These are phyloP conservation scores for Lota lota DNA, from an alignment of 2,113 vertebrate species.

Conservation along the genomic window DNA sequence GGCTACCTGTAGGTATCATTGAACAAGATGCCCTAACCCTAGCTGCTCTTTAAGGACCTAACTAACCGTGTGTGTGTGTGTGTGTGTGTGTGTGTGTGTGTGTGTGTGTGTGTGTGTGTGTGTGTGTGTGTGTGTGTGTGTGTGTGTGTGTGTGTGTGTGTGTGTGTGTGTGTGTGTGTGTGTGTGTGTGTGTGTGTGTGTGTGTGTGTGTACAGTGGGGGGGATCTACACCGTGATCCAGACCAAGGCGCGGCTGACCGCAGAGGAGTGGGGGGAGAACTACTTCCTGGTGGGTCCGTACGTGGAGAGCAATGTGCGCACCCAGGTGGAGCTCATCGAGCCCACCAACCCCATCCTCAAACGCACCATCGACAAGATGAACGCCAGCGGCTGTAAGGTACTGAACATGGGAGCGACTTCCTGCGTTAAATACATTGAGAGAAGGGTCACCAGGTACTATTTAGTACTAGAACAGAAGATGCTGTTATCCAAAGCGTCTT, in stretches of 20 bases:
- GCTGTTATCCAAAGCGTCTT: too few species aligned
- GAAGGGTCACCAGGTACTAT: too few species aligned
- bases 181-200: slow-evolving; percentile 4
- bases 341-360: slow-evolving; percentile 79
- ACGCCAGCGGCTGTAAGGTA: slow-evolving; percentile 90
- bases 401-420: too few species aligned
- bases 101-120: slow-evolving; percentile 3
- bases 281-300: slow-evolving; percentile 92
- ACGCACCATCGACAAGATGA: slow-evolving; percentile 88
- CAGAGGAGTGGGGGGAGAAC: slow-evolving; percentile 91
- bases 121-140: slow-evolving; percentile 8
- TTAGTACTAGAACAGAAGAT: too few species aligned
- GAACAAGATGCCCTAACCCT: too few species aligned
- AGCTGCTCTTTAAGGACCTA: too few species aligned
- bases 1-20: too few species aligned
- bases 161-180: not conserved
- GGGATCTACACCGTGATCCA: slow-evolving; percentile 95
- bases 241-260: slow-evolving; percentile 89
- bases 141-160: not conserved
- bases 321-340: slow-evolving; percentile 90
- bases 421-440: too few species aligned
- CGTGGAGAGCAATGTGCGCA: slow-evolving; percentile 86
- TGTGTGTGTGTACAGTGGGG: slow-evolving; percentile 73
- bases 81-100: too few species aligned
- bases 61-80: too few species aligned